Base-by-base conservation (phyloP, 2,888 invertebrate genomes). In the Heterodera filipjevi region DNA sequence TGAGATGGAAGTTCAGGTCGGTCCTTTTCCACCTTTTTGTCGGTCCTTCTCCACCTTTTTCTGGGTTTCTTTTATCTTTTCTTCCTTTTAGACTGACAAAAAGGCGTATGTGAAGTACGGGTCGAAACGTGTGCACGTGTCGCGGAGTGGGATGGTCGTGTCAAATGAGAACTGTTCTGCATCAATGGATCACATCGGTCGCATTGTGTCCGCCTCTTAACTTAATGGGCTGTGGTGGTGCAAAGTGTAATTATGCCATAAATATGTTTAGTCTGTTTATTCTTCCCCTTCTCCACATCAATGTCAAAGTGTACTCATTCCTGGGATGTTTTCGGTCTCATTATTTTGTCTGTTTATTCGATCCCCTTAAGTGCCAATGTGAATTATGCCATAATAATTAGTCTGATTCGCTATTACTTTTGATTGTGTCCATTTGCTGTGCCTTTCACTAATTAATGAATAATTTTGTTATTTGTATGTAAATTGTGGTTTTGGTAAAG, bases 1-100 rank as follows among this genome's bases (percentile, higher is more conserved):
- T 66, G 90, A 90, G 77, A 89, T 90, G 85, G 87, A 89, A n/a
- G 87, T 90, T 64, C 85, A 87, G 86, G 90, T 86, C 8, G 39
- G n/a, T 53, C 19, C 5, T 19, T 53, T 49, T 44, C 44, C 12
- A 44, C 12, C 44, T 44, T 73, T 35, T 70, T 22, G 10, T 6
- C 68, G 27, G 74, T 8, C 16, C 12, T 0, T 68, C 10, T 68
- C 10, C 27, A 30, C 33, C 19, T 35, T 44, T 70, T 12, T 2
- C 8, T 30, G 19, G n/a, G 35, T 32, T 19, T 19, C 19, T 16
- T 19, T 19, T 19, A 44, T 44, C 44, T 12, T 10, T 44, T 44
- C 44, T 16, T 49, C n/a, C 27, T 79, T 86, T 30, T 79, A 87
- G 86, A 85, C 83, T 66, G 84, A 82, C 46, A 87, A 87, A 70